A percentile compares a stretch with the other conserved stretches of the same genome.
These are phyloP conservation scores for Nomada ruficornis DNA, from an alignment of 2,888 invertebrate genomes.

Conservation along the genomic window DNA sequence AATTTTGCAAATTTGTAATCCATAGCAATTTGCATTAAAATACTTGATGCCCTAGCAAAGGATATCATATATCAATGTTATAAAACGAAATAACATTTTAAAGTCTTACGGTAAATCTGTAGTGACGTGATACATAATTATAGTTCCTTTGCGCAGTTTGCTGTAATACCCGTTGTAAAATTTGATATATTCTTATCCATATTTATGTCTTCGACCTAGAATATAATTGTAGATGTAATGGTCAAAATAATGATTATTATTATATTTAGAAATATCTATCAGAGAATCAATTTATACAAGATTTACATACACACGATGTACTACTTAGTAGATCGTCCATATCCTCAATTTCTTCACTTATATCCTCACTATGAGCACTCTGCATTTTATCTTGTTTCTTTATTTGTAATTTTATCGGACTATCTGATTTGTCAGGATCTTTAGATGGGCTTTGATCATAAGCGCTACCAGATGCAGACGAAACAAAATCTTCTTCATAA, in stretches of 20 bases:
- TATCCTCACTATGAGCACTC: conserved; percentile 78
- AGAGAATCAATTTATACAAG: conserved; percentile 24
- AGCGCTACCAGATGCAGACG: conserved; percentile 80
- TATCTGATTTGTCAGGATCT: conserved; percentile 75
- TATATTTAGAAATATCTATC: conserved; percentile 3
- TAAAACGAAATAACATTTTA: conserved; percentile 54
- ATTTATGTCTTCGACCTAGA: conserved; percentile 78
- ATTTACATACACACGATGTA: conserved; percentile 80
- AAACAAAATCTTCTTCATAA: conserved; percentile 81
- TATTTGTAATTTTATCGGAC: conserved; percentile 63
- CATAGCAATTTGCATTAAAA: conserved; percentile 56
- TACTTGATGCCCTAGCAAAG: conserved; percentile 58
- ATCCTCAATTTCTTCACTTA: conserved; percentile 81
- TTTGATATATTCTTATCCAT: conserved; percentile 79
- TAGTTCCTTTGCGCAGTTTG: conserved; percentile 75
- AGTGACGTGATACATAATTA: conserved; percentile 65
- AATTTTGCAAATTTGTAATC: conserved; percentile 56
- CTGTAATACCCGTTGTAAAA: conserved; percentile 76
- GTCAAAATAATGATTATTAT: conserved; percentile 24
- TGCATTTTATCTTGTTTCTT: conserved; percentile 75
- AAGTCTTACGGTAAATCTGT: conserved; percentile 48
- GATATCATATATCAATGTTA: conserved; percentile 58
- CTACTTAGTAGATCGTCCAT: conserved; percentile 80
- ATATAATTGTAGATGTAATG: conserved; percentile 59
- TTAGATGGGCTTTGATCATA: conserved; percentile 81